These are phyloP conservation scores for Micronycteris hirsuta DNA, from an alignment of 2,113 vertebrate species.

Conservation along the genomic window DNA sequence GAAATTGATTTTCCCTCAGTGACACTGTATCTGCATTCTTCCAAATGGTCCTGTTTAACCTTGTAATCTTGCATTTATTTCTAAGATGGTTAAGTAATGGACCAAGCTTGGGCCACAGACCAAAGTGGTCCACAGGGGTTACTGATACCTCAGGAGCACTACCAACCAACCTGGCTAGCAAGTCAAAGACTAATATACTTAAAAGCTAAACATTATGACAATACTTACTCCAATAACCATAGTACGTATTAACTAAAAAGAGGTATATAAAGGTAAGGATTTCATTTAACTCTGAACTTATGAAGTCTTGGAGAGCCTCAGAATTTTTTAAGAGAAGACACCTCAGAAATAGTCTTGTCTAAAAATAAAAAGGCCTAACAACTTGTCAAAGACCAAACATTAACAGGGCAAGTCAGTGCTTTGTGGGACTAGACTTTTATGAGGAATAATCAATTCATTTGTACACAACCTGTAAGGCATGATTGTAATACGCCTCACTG, in stretches of 20 bases:
- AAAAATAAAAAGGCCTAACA: conserved; percentile 30
- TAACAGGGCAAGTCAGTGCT: neutral
- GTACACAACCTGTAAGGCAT: neutral
- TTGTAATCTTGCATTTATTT: conserved; percentile 4
- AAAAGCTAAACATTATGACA: neutral
- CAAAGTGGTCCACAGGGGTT: neutral
- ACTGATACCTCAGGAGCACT: neutral
- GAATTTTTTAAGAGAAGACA: neutral
- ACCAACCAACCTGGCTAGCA: neutral
- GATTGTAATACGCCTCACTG: neutral
- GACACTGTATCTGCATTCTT: neutral
- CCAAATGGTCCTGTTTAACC: neutral
- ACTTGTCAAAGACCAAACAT: neutral
- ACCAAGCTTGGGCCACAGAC: neutral
- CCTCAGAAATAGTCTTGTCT: neutral
- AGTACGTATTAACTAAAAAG: neutral
- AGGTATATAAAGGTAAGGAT: neutral
- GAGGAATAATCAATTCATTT: neutral
- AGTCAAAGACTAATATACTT: neutral
- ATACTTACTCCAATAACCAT: neutral
- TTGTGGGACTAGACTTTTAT: neutral
- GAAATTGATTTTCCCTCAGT: conserved; percentile 23
- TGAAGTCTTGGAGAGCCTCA: conserved; percentile 12
- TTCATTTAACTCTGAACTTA: neutral
- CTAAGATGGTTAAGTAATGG: neutral